phyloP scores from a whole-genome alignment of 2,888 invertebrate species.

The Eupsilia transversa region DNA sequence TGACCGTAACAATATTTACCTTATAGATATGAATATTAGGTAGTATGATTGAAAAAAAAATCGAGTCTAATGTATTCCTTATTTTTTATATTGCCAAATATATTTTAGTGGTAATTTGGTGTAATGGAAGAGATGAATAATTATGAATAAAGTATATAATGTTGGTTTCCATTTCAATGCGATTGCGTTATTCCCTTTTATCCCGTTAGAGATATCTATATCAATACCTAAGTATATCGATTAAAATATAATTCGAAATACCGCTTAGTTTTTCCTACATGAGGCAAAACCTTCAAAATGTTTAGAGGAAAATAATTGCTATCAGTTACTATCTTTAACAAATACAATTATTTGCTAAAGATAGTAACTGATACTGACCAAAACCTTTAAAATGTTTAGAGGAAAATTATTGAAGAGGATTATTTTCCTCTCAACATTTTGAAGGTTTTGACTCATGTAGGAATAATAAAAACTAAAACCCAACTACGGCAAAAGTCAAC shows the following conservation, averaged over 20 bases:
- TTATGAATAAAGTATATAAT: slow-evolving; percentile 85
- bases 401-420: too few species aligned
- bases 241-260: background rate
- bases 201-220: background rate
- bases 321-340: background rate
- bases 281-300: background rate
- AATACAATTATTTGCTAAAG: too few species aligned
- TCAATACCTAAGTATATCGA: too few species aligned
- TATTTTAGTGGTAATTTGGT: slow-evolving; percentile 88
- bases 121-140: slow-evolving; percentile 83
- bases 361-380: too few species aligned
- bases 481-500: too few species aligned
- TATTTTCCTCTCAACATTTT: too few species aligned
- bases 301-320: background rate
- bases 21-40: slow-evolving; percentile 81
- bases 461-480: too few species aligned
- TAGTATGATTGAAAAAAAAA: slow-evolving; percentile 83
- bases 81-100: slow-evolving; percentile 90
- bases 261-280: background rate
- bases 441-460: too few species aligned
- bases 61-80: slow-evolving; percentile 88
- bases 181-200: slow-evolving; percentile 68
- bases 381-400: too few species aligned
- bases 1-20: slow-evolving; percentile 76
- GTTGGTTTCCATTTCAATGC: slow-evolving; percentile 84